These are phyloP conservation scores for Sylvia atricapilla DNA, from an alignment of 2,113 vertebrate species.

Conservation along the genomic window DNA sequence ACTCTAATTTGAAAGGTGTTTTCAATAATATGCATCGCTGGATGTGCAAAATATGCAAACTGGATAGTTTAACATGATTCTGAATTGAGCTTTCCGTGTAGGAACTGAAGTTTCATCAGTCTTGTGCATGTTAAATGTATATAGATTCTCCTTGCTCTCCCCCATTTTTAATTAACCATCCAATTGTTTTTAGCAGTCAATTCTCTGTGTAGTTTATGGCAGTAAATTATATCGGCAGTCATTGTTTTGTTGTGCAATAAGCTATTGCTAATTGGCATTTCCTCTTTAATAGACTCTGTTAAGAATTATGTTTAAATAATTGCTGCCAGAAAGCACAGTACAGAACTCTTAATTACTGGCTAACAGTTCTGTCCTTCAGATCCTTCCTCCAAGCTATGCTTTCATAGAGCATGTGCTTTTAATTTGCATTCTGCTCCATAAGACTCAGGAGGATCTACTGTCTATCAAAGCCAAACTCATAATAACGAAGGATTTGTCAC, in stretches of 20 bases:
- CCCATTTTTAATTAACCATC: conserved; percentile 60
- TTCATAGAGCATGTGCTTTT: conserved; percentile 56
- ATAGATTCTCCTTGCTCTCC: not conserved
- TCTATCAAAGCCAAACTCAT: conserved; percentile 53
- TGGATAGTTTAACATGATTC: not conserved
- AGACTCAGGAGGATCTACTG: conserved; percentile 53
- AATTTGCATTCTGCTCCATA: conserved; percentile 54
- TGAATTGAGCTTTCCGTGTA: not conserved
- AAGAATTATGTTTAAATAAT: conserved; percentile 74
- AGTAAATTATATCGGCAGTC: conserved; percentile 57
- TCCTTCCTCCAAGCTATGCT: conserved; percentile 67
- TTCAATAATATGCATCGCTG: not conserved
- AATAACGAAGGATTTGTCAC: conserved; percentile 34
- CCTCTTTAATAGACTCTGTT: conserved; percentile 69
- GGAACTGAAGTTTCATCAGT: not conserved
- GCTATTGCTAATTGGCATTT: conserved; percentile 62
- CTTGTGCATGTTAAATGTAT: not conserved
- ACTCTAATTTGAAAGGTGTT: not conserved
- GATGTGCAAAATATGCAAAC: too few relatives aligned
- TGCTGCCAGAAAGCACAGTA: conserved; percentile 62
- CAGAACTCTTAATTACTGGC: conserved; percentile 71
- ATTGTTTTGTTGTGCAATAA: conserved; percentile 66
- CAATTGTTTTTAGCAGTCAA: conserved; percentile 60
- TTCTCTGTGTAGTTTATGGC: conserved; percentile 43
- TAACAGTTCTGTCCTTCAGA: conserved; percentile 67